These are phyloP conservation scores for Aleadryas rufinucha DNA, from an alignment of 2,113 vertebrate species.

Conservation along the genomic window DNA sequence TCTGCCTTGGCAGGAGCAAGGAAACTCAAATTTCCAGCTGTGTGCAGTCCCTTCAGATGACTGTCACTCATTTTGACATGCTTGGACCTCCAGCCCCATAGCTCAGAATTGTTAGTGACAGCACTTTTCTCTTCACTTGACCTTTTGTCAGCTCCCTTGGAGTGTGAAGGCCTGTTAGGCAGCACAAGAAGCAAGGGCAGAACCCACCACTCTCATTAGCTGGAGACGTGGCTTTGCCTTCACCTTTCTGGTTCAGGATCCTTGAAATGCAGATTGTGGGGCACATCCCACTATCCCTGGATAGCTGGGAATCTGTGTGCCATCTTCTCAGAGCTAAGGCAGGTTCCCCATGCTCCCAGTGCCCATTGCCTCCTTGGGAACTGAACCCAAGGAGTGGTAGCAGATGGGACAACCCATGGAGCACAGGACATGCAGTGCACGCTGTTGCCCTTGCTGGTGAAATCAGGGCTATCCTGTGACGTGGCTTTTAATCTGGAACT, in stretches of 20 bases:
- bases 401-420: neutral
- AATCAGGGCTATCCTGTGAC: neutral
- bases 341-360: neutral
- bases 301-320: neutral
- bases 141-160: neutral
- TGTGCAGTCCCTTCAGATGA: neutral
- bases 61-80: neutral
- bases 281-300: neutral
- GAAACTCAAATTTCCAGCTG: neutral
- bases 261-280: neutral
- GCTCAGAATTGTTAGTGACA: neutral
- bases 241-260: neutral
- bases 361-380: neutral
- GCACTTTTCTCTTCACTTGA: neutral
- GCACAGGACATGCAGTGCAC: neutral
- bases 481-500: neutral
- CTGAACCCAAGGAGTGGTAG: neutral
- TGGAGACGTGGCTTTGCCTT: neutral
- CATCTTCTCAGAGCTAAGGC: neutral
- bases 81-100: neutral
- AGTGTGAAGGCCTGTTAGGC: neutral
- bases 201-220: neutral
- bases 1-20: neutral
- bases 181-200: neutral
- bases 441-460: neutral